These are phyloP conservation scores for Pterostichus niger DNA, from an alignment of 2,888 invertebrate genomes.

Conservation along the genomic window DNA sequence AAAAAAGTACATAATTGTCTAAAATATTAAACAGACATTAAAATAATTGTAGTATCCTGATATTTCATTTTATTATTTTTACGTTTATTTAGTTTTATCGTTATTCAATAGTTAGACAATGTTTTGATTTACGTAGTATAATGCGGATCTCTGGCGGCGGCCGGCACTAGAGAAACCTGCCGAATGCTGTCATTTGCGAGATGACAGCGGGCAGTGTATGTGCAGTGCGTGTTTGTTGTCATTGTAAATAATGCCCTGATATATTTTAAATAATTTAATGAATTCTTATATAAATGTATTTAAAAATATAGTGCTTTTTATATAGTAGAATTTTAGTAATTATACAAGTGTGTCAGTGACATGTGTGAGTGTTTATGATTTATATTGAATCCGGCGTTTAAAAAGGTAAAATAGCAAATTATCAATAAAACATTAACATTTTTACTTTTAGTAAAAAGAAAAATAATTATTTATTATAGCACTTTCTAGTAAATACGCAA, in stretches of 20 bases:
- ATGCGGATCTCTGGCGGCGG: neutral
- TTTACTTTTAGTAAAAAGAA: neutral
- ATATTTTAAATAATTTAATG: constrained; percentile 37
- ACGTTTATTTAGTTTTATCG: neutral
- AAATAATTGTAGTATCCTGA: too few species aligned
- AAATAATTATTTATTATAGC: neutral
- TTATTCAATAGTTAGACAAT: neutral
- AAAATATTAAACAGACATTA: too few species aligned
- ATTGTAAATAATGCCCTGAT: constrained; percentile 56
- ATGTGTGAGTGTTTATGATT: constrained; percentile 43
- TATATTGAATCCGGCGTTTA: constrained; percentile 45
- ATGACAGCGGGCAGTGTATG: constrained; percentile 43
- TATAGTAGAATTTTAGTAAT: constrained; percentile 23
- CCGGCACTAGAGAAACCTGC: constrained; percentile 29
- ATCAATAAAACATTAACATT: neutral
- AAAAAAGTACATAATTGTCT: too few species aligned
- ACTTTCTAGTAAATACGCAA: too few species aligned
- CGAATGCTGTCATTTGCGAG: constrained; percentile 51
- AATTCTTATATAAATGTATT: constrained; percentile 22
- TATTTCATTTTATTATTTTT: too few species aligned
- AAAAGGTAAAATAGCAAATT: constrained; percentile 34
- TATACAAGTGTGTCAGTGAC: constrained; percentile 43
- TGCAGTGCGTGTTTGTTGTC: constrained; percentile 35
- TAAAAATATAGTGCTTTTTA: constrained; percentile 47
- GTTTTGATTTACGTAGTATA: constrained; percentile 9